phyloP scores from a whole-genome alignment of 2,797 vertebrate species.

The Ctenopoma kingsleyae region DNA sequence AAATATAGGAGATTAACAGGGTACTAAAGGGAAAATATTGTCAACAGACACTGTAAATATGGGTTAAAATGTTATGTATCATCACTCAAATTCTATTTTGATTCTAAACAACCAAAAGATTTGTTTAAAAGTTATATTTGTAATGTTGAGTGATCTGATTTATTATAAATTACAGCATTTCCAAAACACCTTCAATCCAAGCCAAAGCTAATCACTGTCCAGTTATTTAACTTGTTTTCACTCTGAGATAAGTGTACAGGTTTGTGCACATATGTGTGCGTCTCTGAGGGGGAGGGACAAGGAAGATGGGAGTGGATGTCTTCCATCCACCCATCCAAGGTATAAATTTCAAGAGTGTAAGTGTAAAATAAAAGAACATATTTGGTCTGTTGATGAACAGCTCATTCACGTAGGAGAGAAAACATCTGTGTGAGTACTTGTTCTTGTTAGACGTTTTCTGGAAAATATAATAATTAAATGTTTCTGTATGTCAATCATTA shows the following conservation, averaged over 20 bases:
- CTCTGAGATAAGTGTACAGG: too few relatives aligned
- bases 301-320: neutral
- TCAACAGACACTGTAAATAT: neutral
- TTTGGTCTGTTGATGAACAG: neutral
- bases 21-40: neutral
- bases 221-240: neutral
- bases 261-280: neutral
- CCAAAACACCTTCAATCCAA: neutral
- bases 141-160: neutral
- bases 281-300: neutral
- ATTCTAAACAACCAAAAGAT: neutral
- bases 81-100: neutral
- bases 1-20: constrained; percentile 2
- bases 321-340: neutral
- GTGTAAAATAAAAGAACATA: neutral
- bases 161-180: neutral
- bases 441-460: neutral
- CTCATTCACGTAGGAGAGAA: neutral
- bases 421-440: neutral
- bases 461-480: neutral
- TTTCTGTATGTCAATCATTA: neutral
- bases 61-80: neutral
- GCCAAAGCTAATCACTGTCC: neutral
- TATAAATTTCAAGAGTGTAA: neutral
- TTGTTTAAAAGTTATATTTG: neutral